Percentiles rank a stretch among this genome's conserved stretches.
Conservation (phyloP, 2,888 invertebrate species). For the Epinotia ramella region DNA sequence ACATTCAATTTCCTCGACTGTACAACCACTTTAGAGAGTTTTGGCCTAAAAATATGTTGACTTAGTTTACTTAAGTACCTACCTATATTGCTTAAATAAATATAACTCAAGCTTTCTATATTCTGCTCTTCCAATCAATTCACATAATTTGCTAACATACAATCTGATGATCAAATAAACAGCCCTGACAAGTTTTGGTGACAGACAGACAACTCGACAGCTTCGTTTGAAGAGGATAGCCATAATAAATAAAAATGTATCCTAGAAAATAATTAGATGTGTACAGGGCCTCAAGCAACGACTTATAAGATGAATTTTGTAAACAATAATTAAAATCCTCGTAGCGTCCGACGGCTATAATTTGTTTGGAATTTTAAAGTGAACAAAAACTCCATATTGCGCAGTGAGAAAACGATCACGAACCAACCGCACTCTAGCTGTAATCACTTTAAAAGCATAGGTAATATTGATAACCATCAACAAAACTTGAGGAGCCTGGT, state of each 20-base stretch:
- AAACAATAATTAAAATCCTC: conserved; percentile 36
- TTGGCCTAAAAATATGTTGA: no score
- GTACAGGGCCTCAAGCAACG: not conserved
- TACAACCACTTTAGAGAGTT: no score
- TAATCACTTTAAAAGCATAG: conserved; percentile 25
- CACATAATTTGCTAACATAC: no score
- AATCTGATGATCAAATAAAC: conserved; percentile 21
- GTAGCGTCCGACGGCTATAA: conserved; percentile 15
- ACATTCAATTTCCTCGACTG: no score
- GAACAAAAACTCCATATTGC: conserved; percentile 39
- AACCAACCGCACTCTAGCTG: conserved; percentile 10
- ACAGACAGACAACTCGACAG: conserved; percentile 13
- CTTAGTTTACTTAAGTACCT: no score
- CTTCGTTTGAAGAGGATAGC: conserved; percentile 23
- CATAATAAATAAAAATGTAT: not conserved
- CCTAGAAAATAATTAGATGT: not conserved
- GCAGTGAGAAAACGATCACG: conserved; percentile 37
- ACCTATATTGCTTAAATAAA: no score
- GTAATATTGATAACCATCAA: conserved; percentile 33
- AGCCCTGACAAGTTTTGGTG: conserved; percentile 4
- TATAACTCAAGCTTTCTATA: no score
- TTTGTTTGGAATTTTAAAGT: conserved; percentile 33
- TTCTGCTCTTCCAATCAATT: no score
- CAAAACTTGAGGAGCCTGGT: conserved; percentile 26
- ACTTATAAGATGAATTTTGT: conserved; percentile 12